Evolutionary conservation across 2,888 invertebrate species (phyloP), one percentile per base, ranked within the genome.

Genomic region (Suillia variegata): DNA sequence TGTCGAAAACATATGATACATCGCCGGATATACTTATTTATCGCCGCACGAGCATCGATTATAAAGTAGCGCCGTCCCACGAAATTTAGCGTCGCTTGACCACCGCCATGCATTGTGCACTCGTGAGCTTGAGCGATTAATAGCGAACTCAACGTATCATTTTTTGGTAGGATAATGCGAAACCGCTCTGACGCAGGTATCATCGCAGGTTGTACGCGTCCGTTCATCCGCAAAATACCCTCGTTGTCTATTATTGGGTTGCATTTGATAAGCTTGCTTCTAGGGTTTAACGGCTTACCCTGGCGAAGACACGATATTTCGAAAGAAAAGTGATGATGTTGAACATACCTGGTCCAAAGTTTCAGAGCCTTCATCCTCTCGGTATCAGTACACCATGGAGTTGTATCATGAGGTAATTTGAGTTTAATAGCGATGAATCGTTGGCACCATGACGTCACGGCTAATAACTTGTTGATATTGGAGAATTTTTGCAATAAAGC

Each of bases 51-150:
- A 18, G 38, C 51, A 13, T 42, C 57, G 12, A 33, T 34, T 34
- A 57, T 34, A 38, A 52, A 56, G 22, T 56, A 61, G n/a, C 56
- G 33, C 26, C 56, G 15, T 54, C 54, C 24, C 3, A 61, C 12
- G 49, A 53, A 61, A 31, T 53, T 57, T 5, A 57, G 61, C 2
- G 56, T 57, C 38, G 54, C 21, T 26, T 53, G 53, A n/a, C n/a
- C n/a, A 45, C 56, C 60, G 21, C 56, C 56, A 33, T 60, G 60
- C 45, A 60, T 34, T 6, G 55, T 55, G 15, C 13, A 21, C 24
- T 26, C 13, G 18, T 55, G 56, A 12, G 26, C 50, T 31, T 53
- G 53, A 31, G 33, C 53, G 6, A 33, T 15, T 13, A 53, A 34
- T 18, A 31, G 12, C 8, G 34, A 4, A 38, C n/a, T 18, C 4